Percentiles rank a stretch among this genome's conserved stretches.
These are phyloP conservation scores for Bombus pascuorum DNA, from an alignment of 1,140 invertebrate species.

Conservation along the genomic window DNA sequence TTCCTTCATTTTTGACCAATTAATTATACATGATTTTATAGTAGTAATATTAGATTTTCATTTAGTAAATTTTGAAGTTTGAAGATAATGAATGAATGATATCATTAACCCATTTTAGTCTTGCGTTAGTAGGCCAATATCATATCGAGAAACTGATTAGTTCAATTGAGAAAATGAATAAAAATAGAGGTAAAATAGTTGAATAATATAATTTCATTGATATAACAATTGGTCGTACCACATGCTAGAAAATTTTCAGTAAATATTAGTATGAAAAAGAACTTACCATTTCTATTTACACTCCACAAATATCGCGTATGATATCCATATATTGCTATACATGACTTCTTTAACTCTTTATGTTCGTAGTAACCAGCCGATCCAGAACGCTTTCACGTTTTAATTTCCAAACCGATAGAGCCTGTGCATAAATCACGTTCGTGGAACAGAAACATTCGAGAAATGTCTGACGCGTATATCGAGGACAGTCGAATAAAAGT, in stretches of 20 bases:
- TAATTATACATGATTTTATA: background rate
- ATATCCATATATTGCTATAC: background rate
- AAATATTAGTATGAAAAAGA: too few relatives aligned
- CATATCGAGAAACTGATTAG: background rate
- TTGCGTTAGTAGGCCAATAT: background rate
- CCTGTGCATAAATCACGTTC: background rate
- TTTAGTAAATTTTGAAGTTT: background rate
- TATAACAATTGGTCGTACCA: too few relatives aligned
- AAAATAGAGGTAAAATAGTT: too few relatives aligned
- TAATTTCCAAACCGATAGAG: slow-evolving; percentile 3
- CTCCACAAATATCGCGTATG: too few relatives aligned
- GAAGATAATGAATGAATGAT: background rate
- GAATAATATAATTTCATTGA: too few relatives aligned
- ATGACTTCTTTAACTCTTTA: background rate
- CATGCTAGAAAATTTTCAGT: too few relatives aligned
- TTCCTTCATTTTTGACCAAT: slow-evolving; percentile 14
- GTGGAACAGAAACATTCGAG: background rate
- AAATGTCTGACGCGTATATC: background rate
- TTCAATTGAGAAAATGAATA: background rate
- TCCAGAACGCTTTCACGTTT: background rate
- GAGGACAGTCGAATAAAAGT: background rate
- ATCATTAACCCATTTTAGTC: background rate
- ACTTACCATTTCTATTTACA: background rate
- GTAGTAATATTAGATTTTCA: background rate
- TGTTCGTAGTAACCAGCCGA: too few relatives aligned